Conservation (phyloP, 2,797 vertebrate genomes). For the Hoplostethus mediterraneus region DNA sequence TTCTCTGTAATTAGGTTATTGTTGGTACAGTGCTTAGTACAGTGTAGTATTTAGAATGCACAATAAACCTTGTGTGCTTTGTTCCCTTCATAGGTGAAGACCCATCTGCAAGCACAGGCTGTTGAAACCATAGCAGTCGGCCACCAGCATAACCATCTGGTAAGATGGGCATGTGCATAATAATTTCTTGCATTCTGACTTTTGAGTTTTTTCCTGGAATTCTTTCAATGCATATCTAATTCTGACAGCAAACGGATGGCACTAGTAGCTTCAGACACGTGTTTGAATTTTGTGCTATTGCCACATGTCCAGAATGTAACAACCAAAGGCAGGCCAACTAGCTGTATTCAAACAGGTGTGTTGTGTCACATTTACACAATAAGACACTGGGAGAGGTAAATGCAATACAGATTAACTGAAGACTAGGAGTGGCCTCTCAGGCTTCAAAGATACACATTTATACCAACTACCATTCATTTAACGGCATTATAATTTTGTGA, state of each 20-base stretch:
- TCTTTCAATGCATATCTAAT: not conserved
- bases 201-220: not conserved
- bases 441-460: not conserved
- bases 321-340: not conserved
- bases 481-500: not conserved
- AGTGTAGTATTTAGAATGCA: not conserved
- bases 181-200: not conserved
- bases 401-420: not conserved
- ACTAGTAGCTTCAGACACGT: not conserved
- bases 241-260: not conserved
- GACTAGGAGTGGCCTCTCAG: not conserved
- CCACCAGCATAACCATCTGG: constrained; percentile 95
- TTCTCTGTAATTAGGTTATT: not conserved
- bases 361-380: not conserved
- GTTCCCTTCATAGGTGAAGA: constrained; percentile 88
- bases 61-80: constrained; percentile 4
- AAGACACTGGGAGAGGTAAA: not conserved
- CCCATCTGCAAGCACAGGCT: constrained; percentile 93
- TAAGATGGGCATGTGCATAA: constrained; percentile 62
- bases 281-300: not conserved
- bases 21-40: not conserved
- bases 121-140: constrained; percentile 88
- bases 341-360: not conserved
- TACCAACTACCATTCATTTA: not conserved
- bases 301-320: not conserved